A percentile compares a stretch with the other conserved stretches of the same genome.
Conservation (phyloP, 1,140 invertebrate species). For the Coptotermes formosanus region DNA sequence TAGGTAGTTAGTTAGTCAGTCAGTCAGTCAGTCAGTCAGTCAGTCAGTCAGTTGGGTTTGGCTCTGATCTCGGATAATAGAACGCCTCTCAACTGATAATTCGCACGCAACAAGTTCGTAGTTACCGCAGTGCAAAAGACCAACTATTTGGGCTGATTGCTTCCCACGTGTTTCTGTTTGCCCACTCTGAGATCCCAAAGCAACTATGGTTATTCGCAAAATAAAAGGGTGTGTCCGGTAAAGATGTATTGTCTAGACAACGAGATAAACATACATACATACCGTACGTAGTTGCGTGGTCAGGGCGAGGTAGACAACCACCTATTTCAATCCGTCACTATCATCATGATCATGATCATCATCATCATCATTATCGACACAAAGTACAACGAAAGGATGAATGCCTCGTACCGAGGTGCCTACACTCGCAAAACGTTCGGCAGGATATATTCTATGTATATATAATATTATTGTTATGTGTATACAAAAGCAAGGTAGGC, state of each 20-base stretch:
- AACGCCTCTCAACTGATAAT: too few relatives aligned
- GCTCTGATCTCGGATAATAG: too few relatives aligned
- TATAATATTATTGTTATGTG: not conserved
- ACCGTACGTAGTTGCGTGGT: not conserved
- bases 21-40: too few relatives aligned
- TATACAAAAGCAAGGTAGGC: not conserved
- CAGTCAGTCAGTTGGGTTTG: too few relatives aligned
- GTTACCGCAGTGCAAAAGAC: too few relatives aligned
- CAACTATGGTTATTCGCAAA: not conserved
- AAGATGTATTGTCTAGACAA: constrained; percentile 17
- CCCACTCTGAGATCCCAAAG: too few relatives aligned
- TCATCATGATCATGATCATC: not conserved
- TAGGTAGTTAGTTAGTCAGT: too few relatives aligned
- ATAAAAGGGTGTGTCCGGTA: not conserved
- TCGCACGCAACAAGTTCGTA: too few relatives aligned
- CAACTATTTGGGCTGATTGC: too few relatives aligned
- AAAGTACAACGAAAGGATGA: not conserved
- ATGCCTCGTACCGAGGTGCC: not conserved
- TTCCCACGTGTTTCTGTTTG: too few relatives aligned
- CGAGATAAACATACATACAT: not conserved
- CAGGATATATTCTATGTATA: not conserved
- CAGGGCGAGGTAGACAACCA: not conserved
- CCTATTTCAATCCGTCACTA: constrained; percentile 18
- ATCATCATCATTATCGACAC: not conserved
- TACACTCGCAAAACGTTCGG: not conserved